Evolutionary conservation across 2,888 invertebrate species (phyloP).

Genomic region (Andrena hattorfiana): DNA sequence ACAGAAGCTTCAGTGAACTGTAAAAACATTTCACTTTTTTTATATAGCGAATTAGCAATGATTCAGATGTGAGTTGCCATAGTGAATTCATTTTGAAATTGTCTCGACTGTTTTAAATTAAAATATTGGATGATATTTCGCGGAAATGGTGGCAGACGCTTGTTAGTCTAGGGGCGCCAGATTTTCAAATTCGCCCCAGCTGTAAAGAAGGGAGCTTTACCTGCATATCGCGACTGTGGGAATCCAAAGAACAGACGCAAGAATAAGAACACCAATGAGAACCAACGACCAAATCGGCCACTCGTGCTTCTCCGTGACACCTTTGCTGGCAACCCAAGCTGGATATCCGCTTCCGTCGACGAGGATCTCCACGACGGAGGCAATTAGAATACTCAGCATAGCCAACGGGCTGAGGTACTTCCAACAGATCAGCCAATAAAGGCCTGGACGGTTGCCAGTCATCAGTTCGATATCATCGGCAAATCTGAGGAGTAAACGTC

Average conservation of each 20-base stretch:
- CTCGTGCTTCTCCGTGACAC: constrained; percentile 90
- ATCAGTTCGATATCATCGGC: constrained; percentile 97
- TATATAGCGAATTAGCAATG: too few species aligned
- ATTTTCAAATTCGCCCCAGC: neutral
- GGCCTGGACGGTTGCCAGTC: constrained; percentile 95
- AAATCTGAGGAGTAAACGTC: constrained; percentile 87
- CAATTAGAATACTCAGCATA: constrained; percentile 94
- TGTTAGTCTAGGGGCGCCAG: too few species aligned
- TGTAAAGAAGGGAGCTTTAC: constrained; percentile 83
- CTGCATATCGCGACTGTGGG: constrained; percentile 93
- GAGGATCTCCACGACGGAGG: constrained; percentile 93
- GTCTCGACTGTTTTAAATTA: too few species aligned
- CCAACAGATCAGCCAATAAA: constrained; percentile 98
- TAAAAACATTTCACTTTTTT: too few species aligned
- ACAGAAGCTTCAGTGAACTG: too few species aligned
- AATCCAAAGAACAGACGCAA: constrained; percentile 95
- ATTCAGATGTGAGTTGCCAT: too few species aligned
- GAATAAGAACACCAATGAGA: constrained; percentile 90
- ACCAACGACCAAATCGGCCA: constrained; percentile 95
- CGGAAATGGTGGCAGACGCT: too few species aligned
- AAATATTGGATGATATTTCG: too few species aligned
- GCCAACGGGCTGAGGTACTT: constrained; percentile 96
- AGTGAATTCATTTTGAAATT: too few species aligned
- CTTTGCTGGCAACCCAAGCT: constrained; percentile 92
- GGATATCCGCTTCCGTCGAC: constrained; percentile 93